Base-by-base conservation (phyloP, 2,113 vertebrate species). In the Sminthopsis crassicaudata region DNA sequence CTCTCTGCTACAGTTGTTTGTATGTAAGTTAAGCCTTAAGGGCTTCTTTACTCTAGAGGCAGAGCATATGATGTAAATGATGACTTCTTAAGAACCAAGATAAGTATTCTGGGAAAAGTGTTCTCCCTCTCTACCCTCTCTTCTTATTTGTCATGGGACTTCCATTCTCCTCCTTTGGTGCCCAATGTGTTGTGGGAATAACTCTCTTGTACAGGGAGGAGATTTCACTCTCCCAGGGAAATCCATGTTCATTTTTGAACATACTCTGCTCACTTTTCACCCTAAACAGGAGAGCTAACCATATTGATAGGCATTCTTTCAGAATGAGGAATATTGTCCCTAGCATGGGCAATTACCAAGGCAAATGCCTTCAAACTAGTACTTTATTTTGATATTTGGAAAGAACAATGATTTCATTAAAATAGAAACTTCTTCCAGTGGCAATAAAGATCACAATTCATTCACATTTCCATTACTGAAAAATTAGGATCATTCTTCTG, bases 11-110 rank as follows among this genome's bases (percentile, higher is more conserved):
- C 54, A 91, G 93, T 92, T 97, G 96, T 97, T 97, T 97, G 57
- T 55, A 46, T 90, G 90, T 12, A 53, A 1, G 95, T 92, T 46
- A 94, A 95, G 26, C 91, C 91, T 8, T 60, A 91, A 95, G 94
- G 96, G 93, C 26, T 46, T 57, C 60, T 95, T 76, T 94, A 46
- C 96, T 95, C 93, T 76, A 50, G 95, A 95, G 96, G 96, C 16
- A 91, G 90, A 90, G 93, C 11, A 10, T 90, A 67, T 95, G 97
- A 97, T 89, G 95, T 53, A 95, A 97, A 95, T 5, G n/a, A 48
- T 50, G 92, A 92, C 60, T 51, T 92, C 94, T 25, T 53, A 92
- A 67, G 96, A 54, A 95, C 22, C 51, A 90, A 94, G 26, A n/a
- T 91, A 50, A 0, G 30, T 14, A 36, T 46, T 90, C 84, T 95